These are phyloP conservation scores for Leptopilina drosophilae DNA, from an alignment of 2,888 invertebrate genomes.

Conservation along the genomic window DNA sequence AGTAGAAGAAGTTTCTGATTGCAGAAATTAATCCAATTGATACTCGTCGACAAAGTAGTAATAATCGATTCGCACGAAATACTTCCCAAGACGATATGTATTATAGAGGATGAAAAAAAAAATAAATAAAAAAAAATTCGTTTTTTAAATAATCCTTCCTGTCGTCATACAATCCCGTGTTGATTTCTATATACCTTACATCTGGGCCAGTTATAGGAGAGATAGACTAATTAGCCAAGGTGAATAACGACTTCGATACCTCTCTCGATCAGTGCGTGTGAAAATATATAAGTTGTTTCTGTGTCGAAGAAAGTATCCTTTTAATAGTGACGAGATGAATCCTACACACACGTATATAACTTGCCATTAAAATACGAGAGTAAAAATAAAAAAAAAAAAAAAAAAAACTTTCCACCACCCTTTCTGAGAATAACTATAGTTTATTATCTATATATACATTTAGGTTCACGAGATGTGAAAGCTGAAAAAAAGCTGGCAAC, in stretches of 20 bases:
- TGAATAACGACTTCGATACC: constrained; percentile 58
- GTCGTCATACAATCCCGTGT: constrained; percentile 58
- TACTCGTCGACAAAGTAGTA: constrained; percentile 44
- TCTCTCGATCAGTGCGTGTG: constrained; percentile 49
- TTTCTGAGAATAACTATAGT: neutral
- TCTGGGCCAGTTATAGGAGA: constrained; percentile 61
- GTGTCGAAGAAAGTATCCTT: constrained; percentile 65
- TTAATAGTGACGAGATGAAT: constrained; percentile 9
- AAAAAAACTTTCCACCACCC: neutral
- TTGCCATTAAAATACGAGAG: constrained; percentile 14
- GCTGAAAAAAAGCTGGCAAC: neutral
- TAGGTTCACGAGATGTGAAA: neutral
- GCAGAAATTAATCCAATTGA: constrained; percentile 39
- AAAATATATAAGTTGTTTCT: constrained; percentile 55
- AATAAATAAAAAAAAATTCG: constrained; percentile 49
- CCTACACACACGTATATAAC: neutral
- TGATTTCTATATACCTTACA: constrained; percentile 60
- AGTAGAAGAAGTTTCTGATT: neutral
- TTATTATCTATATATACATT: neutral
- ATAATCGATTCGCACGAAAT: constrained; percentile 62
- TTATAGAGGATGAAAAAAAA: neutral
- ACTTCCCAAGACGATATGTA: constrained; percentile 57
- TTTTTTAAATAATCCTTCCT: constrained; percentile 57
- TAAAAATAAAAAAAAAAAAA: neutral
- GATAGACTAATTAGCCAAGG: constrained; percentile 55